These are phyloP conservation scores for Hypena proboscidalis DNA, from an alignment of 2,888 invertebrate species.

Conservation along the genomic window DNA sequence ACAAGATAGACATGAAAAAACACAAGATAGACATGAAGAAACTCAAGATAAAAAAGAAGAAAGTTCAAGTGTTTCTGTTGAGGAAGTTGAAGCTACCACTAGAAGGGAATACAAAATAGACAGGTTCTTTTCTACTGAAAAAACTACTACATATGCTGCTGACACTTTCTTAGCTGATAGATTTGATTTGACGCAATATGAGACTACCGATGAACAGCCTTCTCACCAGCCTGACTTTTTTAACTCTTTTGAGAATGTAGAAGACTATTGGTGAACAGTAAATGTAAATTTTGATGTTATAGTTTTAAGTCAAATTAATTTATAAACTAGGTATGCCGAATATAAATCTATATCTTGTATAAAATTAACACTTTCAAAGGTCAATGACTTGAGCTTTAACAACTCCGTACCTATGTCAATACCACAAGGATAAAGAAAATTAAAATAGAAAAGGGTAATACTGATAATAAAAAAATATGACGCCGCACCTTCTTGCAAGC, in stretches of 20 bases:
- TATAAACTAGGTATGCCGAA: no score
- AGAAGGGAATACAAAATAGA: constrained; percentile 53
- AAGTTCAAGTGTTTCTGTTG: constrained; percentile 13
- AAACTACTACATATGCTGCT: constrained; percentile 55
- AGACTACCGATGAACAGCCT: constrained; percentile 54
- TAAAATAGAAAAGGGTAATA: no score
- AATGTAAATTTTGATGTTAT: no score
- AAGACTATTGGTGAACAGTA: constrained; percentile 38
- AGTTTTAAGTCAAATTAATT: no score
- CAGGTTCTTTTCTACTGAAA: constrained; percentile 71
- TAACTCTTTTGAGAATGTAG: constrained; percentile 58
- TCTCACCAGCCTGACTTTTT: constrained; percentile 48
- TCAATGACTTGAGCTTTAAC: no score
- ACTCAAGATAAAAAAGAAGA: constrained; percentile 4
- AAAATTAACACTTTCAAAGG: no score
- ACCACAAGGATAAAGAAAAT: no score
- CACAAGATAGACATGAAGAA: no score
- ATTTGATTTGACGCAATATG: constrained; percentile 70
- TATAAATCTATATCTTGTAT: no score
- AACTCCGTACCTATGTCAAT: no score
- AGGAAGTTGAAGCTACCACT: constrained; percentile 39
- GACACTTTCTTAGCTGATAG: constrained; percentile 79
- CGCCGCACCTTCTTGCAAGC: no score
- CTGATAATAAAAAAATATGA: no score
- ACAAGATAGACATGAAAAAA: constrained; percentile 9